Base-by-base conservation (phyloP, 2,113 vertebrate genomes). In the Hyaena hyaena region DNA sequence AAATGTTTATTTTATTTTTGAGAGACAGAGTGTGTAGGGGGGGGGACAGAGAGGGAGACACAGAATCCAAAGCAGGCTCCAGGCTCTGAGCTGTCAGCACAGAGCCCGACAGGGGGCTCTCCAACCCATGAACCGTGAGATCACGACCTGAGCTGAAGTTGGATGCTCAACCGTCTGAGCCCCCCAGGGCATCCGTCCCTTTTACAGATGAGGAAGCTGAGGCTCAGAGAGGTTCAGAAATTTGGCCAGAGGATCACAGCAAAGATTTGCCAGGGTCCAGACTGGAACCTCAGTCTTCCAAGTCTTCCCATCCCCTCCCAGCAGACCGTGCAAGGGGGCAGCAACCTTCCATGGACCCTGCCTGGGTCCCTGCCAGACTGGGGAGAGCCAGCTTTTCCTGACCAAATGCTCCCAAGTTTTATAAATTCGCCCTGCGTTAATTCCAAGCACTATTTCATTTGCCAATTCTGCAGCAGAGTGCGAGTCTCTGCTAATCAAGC, bases 401-500 rank as follows among this genome's bases (percentile, higher is more conserved):
- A 9, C 65, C 1, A 5, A 45, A 21, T 10, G 1, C 33, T 86
- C 31, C 79, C 28, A 48, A 0, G 74, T 76, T 81, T 88, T 89
- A 50, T 15, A 1, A 10, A 71, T 48, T 50, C 24, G 1, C 65
- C 26, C 84, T 61, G 88, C 58, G 0, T 4, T 82, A 2, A 2
- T 68, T 90, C 74, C 76, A 43, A 97, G 79, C 31, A 11, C 10
- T 1, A 0, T 10, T 10, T 85, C 95, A 48, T 61, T 21, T 68
- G 55, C 73, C 97, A 61, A n/a, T 35, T 58, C 66, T 58, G 11
- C 28, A 93, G 92, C 90, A n/a, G 21, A 65, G 26, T 8, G 28
- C 26, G 50, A 93, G 91, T 5, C 95, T 81, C 74, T 69, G 28
- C 69, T 83, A 45, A 63, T 82, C 69, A 96, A 94, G 7, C 50